phyloP scores from a whole-genome alignment of 2,113 vertebrate genomes.

The Petrocephalus zakoni region DNA sequence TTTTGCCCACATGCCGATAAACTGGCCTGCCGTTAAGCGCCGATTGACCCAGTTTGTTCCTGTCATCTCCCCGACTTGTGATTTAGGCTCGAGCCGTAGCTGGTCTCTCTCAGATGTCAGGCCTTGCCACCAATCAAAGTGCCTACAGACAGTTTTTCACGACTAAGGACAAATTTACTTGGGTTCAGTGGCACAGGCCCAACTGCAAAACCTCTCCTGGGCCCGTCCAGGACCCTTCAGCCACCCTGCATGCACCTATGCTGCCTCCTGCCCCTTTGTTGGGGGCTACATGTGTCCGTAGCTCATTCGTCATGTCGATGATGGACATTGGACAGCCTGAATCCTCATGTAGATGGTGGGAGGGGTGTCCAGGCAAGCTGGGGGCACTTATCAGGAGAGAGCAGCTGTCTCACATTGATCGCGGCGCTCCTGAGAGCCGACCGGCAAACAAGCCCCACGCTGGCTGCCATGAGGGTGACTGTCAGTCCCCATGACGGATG shows the following conservation, averaged over 20 bases:
- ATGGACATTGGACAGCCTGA: neutral
- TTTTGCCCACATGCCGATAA: conserved; percentile 1
- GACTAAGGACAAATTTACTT: neutral
- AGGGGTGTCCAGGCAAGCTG: neutral
- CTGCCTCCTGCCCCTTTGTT: neutral
- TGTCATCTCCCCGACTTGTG: neutral
- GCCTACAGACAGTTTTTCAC: neutral
- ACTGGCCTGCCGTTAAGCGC: neutral
- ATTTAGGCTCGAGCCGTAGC: neutral
- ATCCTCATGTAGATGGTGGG: neutral
- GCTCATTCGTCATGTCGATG: neutral
- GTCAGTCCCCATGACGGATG: conserved; percentile 64
- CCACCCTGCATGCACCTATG: neutral
- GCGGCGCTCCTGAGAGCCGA: neutral
- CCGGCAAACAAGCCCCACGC: neutral
- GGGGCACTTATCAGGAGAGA: conserved; percentile 19
- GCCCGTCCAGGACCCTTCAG: neutral
- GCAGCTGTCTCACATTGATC: conserved; percentile 21
- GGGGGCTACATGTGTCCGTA: neutral
- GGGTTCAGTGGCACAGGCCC: neutral
- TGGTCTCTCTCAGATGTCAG: neutral
- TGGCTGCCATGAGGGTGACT: conserved; percentile 20
- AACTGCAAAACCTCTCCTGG: neutral
- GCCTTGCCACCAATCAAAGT: neutral
- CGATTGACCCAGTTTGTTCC: neutral